Conservation (phyloP, 2,113 vertebrate species). For the Tamias sibiricus region DNA sequence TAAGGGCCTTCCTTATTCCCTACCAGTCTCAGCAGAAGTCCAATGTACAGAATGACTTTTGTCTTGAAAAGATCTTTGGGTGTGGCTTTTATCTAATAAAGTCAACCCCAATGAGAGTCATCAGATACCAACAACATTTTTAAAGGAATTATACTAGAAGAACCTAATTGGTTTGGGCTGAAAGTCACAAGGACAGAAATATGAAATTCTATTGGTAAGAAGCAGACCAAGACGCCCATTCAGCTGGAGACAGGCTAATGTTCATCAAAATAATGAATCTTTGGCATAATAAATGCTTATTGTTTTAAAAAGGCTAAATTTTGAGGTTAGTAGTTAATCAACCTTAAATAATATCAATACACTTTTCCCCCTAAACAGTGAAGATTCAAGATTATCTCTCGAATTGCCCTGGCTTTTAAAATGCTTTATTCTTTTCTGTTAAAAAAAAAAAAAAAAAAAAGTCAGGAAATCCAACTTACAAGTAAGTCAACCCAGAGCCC, state of each 20-base stretch:
- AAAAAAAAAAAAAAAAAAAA: no score
- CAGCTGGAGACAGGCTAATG: background rate
- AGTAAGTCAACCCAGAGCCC: background rate
- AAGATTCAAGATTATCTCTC: background rate
- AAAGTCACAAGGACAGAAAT: background rate
- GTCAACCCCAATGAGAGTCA: background rate
- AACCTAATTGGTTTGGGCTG: background rate
- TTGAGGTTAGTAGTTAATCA: background rate
- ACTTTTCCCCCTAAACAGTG: background rate
- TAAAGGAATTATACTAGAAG: background rate
- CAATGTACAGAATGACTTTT: background rate
- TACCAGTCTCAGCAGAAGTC: background rate
- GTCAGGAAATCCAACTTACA: background rate
- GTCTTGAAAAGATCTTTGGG: background rate
- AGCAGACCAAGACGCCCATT: background rate
- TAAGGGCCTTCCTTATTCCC: background rate
- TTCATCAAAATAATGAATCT: background rate
- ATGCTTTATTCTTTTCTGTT: background rate
- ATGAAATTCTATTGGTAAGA: background rate
- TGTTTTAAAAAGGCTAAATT: background rate
- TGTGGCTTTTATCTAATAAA: background rate
- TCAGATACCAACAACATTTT: background rate
- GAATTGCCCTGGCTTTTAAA: slow-evolving; percentile 13
- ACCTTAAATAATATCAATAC: background rate
- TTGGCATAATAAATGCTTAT: background rate